phyloP scores from a whole-genome alignment of 2,113 vertebrate species.

The Okapia johnstoni region DNA sequence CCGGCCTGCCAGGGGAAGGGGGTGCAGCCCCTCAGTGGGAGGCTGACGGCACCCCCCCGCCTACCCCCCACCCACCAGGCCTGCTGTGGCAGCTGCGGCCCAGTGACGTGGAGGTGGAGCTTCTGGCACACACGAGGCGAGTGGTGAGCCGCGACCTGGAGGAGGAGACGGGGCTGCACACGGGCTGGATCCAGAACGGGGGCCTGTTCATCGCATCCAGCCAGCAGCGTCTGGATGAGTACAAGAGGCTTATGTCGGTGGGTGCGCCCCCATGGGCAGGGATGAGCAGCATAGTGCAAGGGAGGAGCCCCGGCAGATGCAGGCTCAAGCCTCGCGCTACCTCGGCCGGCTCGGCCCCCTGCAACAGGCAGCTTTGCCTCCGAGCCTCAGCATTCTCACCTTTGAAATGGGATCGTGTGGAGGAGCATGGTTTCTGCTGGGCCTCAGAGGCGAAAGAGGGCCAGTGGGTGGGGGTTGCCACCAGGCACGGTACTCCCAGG shows the following conservation, averaged over 20 bases:
- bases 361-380: not conserved
- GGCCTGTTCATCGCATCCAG: slow-evolving; percentile 98
- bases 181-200: slow-evolving; percentile 96
- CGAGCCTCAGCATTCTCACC: not conserved
- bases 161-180: slow-evolving; percentile 92
- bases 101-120: slow-evolving; percentile 96
- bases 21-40: fast-evolving
- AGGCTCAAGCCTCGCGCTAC: fast-evolving
- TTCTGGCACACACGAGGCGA: slow-evolving; percentile 90
- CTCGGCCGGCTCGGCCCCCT: not conserved
- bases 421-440: not conserved
- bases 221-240: slow-evolving; percentile 95
- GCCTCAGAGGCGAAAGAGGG: not conserved
- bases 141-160: slow-evolving; percentile 92
- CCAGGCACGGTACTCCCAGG: fast-evolving
- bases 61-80: slow-evolving; percentile 74
- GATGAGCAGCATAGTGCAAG: fast-evolving
- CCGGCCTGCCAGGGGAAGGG: not conserved
- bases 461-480: fast-evolving
- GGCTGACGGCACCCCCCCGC: fast-evolving
- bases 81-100: slow-evolving; percentile 97
- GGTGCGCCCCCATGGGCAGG: fast-evolving
- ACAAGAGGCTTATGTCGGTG: slow-evolving; percentile 99
- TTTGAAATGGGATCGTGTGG: not conserved
- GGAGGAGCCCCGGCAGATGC: too few relatives aligned